Conservation (phyloP, 1,140 invertebrate species). For the Colletes gigas region DNA sequence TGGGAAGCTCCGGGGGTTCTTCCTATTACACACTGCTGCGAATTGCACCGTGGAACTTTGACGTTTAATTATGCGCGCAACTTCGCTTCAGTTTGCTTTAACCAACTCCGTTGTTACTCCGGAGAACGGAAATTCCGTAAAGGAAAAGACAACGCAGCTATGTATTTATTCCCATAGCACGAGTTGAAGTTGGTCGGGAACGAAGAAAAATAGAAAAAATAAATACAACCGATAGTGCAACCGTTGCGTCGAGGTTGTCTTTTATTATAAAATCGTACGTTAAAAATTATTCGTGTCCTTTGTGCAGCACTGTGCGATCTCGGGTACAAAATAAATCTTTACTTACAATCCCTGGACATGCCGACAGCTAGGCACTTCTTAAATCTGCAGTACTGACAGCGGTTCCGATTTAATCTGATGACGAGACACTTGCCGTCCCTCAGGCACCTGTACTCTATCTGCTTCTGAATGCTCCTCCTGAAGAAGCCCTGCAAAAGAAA, state of each 20-base stretch:
- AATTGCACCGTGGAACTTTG: constrained; percentile 68
- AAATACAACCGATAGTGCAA: not conserved
- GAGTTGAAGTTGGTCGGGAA: too few species aligned
- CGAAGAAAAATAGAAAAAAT: too few species aligned
- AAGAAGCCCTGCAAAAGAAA: constrained; percentile 88
- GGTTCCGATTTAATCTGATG: constrained; percentile 96
- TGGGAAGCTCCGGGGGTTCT: constrained; percentile 40
- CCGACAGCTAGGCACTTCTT: constrained; percentile 99
- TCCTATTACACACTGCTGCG: constrained; percentile 57
- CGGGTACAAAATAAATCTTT: constrained; percentile 41
- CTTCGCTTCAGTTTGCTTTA: constrained; percentile 71
- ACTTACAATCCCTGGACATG: constrained; percentile 98
- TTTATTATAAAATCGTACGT: not conserved
- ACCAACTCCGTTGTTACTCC: constrained; percentile 45
- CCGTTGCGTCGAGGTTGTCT: not conserved
- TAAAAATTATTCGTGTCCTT: not conserved
- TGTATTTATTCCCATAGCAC: not conserved
- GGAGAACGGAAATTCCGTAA: constrained; percentile 23
- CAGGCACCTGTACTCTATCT: constrained; percentile 98
- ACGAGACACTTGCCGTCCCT: constrained; percentile 98
- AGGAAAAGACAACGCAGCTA: constrained; percentile 7
- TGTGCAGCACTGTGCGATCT: not conserved
- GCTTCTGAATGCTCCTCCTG: constrained; percentile 96
- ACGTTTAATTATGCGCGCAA: constrained; percentile 77
- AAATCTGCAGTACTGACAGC: constrained; percentile 99